These are phyloP conservation scores for Adelosebastes latens DNA, from an alignment of 2,797 vertebrate species.

Conservation along the genomic window DNA sequence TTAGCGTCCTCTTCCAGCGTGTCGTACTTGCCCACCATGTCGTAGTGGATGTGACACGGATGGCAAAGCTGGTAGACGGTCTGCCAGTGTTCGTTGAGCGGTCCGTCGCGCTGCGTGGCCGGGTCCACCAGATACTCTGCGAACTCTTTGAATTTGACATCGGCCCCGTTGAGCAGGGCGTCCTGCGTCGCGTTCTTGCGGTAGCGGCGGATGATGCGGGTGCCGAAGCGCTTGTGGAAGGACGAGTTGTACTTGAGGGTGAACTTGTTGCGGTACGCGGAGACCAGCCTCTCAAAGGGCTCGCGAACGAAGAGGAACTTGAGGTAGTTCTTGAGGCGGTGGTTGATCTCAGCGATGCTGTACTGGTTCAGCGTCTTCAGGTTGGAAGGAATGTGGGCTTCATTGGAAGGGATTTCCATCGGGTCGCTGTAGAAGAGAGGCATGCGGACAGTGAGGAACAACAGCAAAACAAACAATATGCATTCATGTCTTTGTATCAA, in stretches of 20 bases:
- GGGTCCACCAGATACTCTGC: slow-evolving; percentile 94
- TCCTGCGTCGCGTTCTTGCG: slow-evolving; percentile 95
- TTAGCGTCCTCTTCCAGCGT: slow-evolving; percentile 95
- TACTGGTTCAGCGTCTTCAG: slow-evolving; percentile 97
- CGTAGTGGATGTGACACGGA: slow-evolving; percentile 97
- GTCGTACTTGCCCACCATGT: slow-evolving; percentile 97
- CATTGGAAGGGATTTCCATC: slow-evolving; percentile 96
- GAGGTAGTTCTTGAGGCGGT: slow-evolving; percentile 97
- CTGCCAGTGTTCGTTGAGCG: slow-evolving; percentile 98
- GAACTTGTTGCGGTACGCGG: slow-evolving; percentile 98
- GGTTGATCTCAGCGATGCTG: slow-evolving; percentile 97
- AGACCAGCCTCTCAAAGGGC: slow-evolving; percentile 96
- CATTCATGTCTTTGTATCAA: background rate
- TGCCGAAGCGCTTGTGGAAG: slow-evolving; percentile 97
- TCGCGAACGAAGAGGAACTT: slow-evolving; percentile 98
- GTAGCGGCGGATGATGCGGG: slow-evolving; percentile 94
- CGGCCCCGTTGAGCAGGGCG: slow-evolving; percentile 88
- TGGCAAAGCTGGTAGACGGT: slow-evolving; percentile 96
- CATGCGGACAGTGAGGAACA: background rate
- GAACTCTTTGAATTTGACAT: slow-evolving; percentile 95
- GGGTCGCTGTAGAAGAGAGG: slow-evolving; percentile 80
- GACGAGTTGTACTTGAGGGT: slow-evolving; percentile 98
- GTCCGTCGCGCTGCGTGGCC: slow-evolving; percentile 92
- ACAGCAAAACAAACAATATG: background rate
- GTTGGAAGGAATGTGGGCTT: slow-evolving; percentile 94